These are phyloP conservation scores for Chondrilla cf. caribensis DNA, from an alignment of 37 sponge, comb jelly and placozoan species.

Conservation along the genomic window DNA sequence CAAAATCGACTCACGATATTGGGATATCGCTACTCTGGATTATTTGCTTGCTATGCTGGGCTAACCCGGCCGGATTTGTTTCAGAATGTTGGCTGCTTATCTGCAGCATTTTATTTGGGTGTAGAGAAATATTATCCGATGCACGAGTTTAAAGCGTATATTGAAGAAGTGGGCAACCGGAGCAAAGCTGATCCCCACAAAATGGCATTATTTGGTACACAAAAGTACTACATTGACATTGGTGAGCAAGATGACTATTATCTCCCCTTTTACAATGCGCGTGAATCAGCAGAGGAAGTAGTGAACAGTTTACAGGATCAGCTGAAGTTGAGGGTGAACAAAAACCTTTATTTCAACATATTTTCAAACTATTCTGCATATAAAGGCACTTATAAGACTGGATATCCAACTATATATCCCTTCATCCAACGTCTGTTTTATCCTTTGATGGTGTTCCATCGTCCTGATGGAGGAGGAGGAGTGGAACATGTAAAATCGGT, in stretches of 20 bases:
- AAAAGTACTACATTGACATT: conserved; percentile 71
- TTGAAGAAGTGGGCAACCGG: background rate
- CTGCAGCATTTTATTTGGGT: conserved; percentile 45
- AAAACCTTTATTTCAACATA: conserved; percentile 28
- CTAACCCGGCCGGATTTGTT: conserved; percentile 46
- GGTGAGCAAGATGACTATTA: conserved; percentile 42
- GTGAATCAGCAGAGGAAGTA: conserved; percentile 28
- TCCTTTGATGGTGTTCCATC: conserved; percentile 38
- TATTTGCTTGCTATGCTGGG: conserved; percentile 70
- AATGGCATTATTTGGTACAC: conserved; percentile 17
- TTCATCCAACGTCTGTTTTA: conserved; percentile 31
- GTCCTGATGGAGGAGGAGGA: conserved; percentile 36
- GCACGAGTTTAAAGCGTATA: background rate
- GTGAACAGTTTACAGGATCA: conserved; percentile 24
- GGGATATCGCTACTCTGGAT: conserved; percentile 45
- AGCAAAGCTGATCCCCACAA: background rate
- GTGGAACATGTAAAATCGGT: no score
- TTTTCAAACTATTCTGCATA: conserved; percentile 29
- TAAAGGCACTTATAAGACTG: no score
- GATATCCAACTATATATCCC: background rate
- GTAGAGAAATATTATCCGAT: background rate
- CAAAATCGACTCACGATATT: conserved; percentile 47
- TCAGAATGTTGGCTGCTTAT: conserved; percentile 61
- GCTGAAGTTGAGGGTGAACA: conserved; percentile 15
- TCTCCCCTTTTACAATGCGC: conserved; percentile 30